phyloP scores from a whole-genome alignment of 2,113 vertebrate genomes.

The Xenopus laevis region DNA sequence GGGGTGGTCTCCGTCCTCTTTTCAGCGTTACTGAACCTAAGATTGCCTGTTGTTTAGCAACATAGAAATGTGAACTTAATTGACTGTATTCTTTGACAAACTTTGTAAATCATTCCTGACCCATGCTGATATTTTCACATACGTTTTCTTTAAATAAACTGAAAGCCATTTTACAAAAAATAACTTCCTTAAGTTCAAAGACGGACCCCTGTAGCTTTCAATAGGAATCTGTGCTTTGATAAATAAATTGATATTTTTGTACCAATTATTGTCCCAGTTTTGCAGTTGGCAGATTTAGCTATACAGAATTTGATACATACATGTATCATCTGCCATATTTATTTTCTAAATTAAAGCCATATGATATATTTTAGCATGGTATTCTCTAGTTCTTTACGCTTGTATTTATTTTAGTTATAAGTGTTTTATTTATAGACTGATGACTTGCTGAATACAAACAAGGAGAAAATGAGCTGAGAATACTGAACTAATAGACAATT shows the following conservation, averaged over 20 bases:
- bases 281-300: no score
- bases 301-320: no score
- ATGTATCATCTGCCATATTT: no score
- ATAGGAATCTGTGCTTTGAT: background rate
- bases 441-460: no score
- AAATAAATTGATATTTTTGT: background rate
- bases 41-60: conserved; percentile 89
- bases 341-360: no score
- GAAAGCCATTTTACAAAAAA: conserved; percentile 42
- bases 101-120: conserved; percentile 68
- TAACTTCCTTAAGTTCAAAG: background rate
- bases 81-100: conserved; percentile 81
- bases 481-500: no score
- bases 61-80: conserved; percentile 98
- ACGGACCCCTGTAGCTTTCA: background rate
- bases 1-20: conserved; percentile 89
- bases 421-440: no score
- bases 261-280: no score
- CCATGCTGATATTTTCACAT: conserved; percentile 41
- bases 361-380: no score
- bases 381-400: no score
- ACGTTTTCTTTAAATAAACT: conserved; percentile 4
- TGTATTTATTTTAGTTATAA: no score
- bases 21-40: conserved; percentile 77
- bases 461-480: no score